Percentiles rank a stretch among this genome's conserved stretches.
These are phyloP conservation scores for Nannoperca australis DNA, from an alignment of 2,797 vertebrate genomes.

Conservation along the genomic window DNA sequence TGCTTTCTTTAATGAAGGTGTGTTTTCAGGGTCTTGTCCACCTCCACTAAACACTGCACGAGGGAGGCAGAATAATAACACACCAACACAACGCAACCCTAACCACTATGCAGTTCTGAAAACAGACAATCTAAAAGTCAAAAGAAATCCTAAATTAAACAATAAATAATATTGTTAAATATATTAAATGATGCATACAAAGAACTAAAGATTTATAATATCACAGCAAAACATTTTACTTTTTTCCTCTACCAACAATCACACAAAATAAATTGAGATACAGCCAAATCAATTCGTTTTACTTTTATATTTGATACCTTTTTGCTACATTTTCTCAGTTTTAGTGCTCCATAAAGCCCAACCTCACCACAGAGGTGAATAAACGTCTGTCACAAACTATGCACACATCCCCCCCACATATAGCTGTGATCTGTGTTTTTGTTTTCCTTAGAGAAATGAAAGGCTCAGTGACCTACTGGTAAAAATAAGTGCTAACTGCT, in stretches of 20 bases:
- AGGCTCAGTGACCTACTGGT: not conserved
- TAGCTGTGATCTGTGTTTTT: too few species aligned
- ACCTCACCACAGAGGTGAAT: not conserved
- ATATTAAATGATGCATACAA: not conserved
- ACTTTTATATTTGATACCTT: not conserved
- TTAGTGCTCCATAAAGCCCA: not conserved
- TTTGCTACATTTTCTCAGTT: not conserved
- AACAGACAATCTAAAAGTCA: not conserved
- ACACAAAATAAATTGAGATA: too few species aligned
- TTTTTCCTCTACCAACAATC: too few species aligned
- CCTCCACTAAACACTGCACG: not conserved
- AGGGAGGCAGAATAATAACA: constrained; percentile 1
- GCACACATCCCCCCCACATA: too few species aligned
- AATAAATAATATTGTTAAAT: too few species aligned
- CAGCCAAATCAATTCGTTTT: not conserved
- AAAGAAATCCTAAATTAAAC: not conserved
- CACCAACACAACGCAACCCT: not conserved
- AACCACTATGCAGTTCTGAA: not conserved
- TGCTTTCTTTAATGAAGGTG: not conserved
- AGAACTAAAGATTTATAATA: not conserved
- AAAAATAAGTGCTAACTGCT: not conserved
- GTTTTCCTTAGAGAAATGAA: not conserved
- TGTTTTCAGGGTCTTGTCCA: not conserved
- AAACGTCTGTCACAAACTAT: too few species aligned
- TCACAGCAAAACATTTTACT: not conserved